Base-by-base conservation (phyloP, 1,140 invertebrate species). In the Pseudomyrmex dendroicus region DNA sequence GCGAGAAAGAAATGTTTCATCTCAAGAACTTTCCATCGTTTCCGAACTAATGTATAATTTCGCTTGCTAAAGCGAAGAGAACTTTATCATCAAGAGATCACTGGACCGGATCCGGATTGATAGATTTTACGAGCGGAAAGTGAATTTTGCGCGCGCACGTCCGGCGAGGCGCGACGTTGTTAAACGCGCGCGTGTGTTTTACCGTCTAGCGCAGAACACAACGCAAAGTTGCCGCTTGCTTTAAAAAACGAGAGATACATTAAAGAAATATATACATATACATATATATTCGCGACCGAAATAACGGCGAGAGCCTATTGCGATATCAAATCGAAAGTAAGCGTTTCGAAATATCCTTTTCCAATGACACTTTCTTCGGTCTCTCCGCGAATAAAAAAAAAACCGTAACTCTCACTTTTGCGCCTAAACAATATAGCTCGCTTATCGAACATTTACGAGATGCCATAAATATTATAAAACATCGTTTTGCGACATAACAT, bases 111-210 rank as follows among this genome's bases (percentile, higher is more conserved):
- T 74, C 46, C 67, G 85, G 86, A 86, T 86, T 78, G 85, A 86
- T 89, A 78, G 82, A 76, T 85, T 91, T 91, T 89, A 91, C 90
- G 90, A 91, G 87, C 83, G 74, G 87, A 92, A 92, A 92, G 90
- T 89, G 90, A 91, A 91, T 90, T 85, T 91, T 82, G 59, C 86
- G 59, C 77, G 56, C 35, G 56, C 13, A 73, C 35, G 50, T 46
- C 54, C 35, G 67, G n/a, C 73, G 67, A 84, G 50, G 63, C 67
- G 74, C 52, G 78, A 83, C 78, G 72, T 10, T 67, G 44, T 73
- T 67, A 64, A 73, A 56, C 73, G 77, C 56, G 46, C 22, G 17
- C n/a, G 61, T 50, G 44, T 59, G 35, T 61, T 82, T 86, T 59
- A 73, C 64, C 20, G 62, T 54, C 62, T 35, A 50, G 68, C 56